Evolutionary conservation across 2,888 invertebrate genomes (phyloP), one percentile per base, ranked within the genome.

Genomic region (Polymixis flavicincta): DNA sequence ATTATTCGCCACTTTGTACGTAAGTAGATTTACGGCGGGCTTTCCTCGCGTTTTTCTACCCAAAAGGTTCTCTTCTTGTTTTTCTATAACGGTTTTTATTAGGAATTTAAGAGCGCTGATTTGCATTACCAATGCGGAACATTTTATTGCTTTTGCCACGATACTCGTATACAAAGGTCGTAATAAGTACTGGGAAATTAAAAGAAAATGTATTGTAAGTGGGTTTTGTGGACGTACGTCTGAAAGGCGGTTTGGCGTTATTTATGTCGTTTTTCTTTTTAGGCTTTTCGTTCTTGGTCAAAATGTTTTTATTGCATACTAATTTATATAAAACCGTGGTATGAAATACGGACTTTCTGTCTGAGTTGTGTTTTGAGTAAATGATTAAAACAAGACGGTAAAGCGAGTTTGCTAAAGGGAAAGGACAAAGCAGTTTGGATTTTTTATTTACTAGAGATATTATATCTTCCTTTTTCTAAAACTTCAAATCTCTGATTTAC

Each of bases 1-100:
- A 96, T 96, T 96, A 96, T 96, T 96, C 96, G 95, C 95, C 95
- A 96, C 95, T 96, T 96, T 94, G 94, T 95, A 94, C 94, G 94
- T 95, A 95, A 96, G 96, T 95, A 95, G 95, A 96, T 96, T 96
- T 96, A 96, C 95, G 94, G 92, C 90, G 89, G 88, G 93, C 92
- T 94, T 93, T 93, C 86, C 92, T 90, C 91, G 92, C 91, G 87
- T 92, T 93, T 94, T 93, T 92, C 89, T 85, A 90, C 72, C 89
- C 80, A 86, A 90, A 90, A 89, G 88, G 87, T 84, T 87, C 91
- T 89, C 90, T 91, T 89, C 89, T 90, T 91, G 88, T 93, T 93
- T 93, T 92, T 91, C 90, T 90, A 89, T 90, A 93, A 93, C 90
- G 91, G 92, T 90, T 92, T 93, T 93, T 92, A 92, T 92, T 90